A percentile compares a stretch with the other conserved stretches of the same genome.
These are phyloP conservation scores for Apogon talboti DNA, from an alignment of 2,797 vertebrate genomes.

Conservation along the genomic window DNA sequence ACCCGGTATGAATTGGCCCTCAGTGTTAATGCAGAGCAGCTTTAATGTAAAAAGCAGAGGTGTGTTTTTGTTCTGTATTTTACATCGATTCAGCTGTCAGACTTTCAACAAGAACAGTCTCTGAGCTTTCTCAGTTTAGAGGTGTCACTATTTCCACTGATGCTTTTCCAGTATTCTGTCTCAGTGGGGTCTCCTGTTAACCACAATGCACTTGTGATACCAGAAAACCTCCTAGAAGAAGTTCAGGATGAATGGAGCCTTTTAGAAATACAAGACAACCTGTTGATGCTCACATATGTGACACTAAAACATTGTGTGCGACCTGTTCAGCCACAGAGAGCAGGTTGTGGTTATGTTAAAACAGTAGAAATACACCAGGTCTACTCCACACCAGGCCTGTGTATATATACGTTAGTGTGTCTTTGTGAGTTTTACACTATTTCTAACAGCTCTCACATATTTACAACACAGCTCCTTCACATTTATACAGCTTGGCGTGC, in stretches of 20 bases:
- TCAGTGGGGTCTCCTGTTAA: constrained; percentile 54
- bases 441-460: constrained; percentile 10
- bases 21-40: constrained; percentile 48
- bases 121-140: constrained; percentile 52
- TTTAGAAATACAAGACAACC: constrained; percentile 21
- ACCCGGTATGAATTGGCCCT: constrained; percentile 48
- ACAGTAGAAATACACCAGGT: background rate
- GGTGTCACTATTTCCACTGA: constrained; percentile 74
- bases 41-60: constrained; percentile 77
- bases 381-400: constrained; percentile 19
- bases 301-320: constrained; percentile 8
- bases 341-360: constrained; percentile 11
- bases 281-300: constrained; percentile 27
- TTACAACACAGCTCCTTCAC: constrained; percentile 16
- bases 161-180: constrained; percentile 40
- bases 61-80: constrained; percentile 73
- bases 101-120: constrained; percentile 43
- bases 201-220: constrained; percentile 53
- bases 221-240: constrained; percentile 27
- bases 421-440: constrained; percentile 10
- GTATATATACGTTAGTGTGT: background rate
- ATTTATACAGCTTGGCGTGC: constrained; percentile 22
- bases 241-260: constrained; percentile 12
- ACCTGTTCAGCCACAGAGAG: constrained; percentile 15
- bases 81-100: constrained; percentile 68